These are phyloP conservation scores for Notodonta ziczac DNA, from an alignment of 2,888 invertebrate genomes.

Conservation along the genomic window DNA sequence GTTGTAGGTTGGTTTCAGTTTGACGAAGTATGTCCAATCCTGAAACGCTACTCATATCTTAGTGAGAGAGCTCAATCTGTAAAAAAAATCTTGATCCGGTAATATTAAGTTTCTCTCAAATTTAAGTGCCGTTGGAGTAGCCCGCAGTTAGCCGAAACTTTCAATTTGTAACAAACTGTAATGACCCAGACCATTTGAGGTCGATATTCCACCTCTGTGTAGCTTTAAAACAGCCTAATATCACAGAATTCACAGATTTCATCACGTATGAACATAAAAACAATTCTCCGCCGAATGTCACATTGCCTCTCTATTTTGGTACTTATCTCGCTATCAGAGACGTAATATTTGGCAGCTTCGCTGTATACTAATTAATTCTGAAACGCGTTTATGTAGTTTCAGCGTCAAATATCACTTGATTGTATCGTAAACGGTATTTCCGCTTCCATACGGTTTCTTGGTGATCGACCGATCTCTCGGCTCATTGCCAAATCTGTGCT, in stretches of 20 bases:
- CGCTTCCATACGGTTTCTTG: constrained; percentile 23
- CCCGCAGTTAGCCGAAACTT: no score
- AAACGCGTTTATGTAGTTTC: neutral
- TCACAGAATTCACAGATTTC: neutral
- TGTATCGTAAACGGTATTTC: constrained; percentile 23
- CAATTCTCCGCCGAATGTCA: constrained; percentile 1
- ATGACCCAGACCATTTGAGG: no score
- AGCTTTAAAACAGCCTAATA: neutral
- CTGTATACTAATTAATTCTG: constrained; percentile 12
- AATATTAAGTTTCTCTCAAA: no score
- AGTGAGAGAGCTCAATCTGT: no score
- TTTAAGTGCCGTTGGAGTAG: no score
- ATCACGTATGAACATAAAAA: neutral
- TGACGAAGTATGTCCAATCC: no score
- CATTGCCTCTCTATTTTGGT: neutral
- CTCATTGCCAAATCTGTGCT: constrained; percentile 39
- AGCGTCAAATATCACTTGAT: constrained; percentile 17
- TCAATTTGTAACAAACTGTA: no score
- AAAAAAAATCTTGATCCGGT: no score
- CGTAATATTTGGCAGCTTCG: constrained; percentile 4
- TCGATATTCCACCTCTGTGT: neutral
- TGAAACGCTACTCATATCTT: no score
- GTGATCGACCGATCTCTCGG: constrained; percentile 31
- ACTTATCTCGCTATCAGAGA: neutral
- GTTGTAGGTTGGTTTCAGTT: no score